These are phyloP conservation scores for Malacoraja senta DNA, from an alignment of 2,797 vertebrate genomes.

Conservation along the genomic window DNA sequence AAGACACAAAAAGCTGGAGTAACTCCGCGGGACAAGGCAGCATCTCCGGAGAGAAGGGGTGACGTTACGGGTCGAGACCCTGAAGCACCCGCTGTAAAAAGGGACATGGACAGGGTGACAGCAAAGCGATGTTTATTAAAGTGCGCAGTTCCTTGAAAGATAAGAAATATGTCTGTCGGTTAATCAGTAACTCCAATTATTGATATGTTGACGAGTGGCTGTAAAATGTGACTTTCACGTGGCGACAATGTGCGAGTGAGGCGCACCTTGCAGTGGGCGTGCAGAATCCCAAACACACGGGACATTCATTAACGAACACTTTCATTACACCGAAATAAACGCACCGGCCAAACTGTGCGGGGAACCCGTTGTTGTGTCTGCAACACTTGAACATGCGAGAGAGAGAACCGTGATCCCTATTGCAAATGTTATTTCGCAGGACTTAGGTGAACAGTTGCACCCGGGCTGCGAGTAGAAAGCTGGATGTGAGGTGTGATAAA, in stretches of 20 bases:
- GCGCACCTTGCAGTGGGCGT: too few species aligned
- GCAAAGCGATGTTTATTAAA: neutral
- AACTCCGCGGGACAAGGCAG: too few species aligned
- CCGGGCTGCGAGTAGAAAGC: neutral
- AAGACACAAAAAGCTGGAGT: too few species aligned
- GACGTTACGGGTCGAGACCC: too few species aligned
- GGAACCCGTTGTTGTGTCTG: too few species aligned
- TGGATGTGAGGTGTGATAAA: neutral
- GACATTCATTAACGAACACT: neutral
- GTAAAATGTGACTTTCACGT: neutral
- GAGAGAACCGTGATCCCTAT: neutral
- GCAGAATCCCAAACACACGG: too few species aligned
- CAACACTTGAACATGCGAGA: too few species aligned
- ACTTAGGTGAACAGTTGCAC: neutral
- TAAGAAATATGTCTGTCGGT: neutral
- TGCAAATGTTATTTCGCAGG: neutral
- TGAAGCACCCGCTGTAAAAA: neutral
- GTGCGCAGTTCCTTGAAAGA: neutral
- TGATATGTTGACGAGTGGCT: neutral
- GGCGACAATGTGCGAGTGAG: neutral
- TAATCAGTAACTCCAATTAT: neutral
- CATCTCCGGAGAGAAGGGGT: too few species aligned
- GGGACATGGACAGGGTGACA: neutral
- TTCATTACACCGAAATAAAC: neutral
- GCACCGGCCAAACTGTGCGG: neutral